Base-by-base conservation (phyloP, 2,113 vertebrate species). In the Egretta garzetta region DNA sequence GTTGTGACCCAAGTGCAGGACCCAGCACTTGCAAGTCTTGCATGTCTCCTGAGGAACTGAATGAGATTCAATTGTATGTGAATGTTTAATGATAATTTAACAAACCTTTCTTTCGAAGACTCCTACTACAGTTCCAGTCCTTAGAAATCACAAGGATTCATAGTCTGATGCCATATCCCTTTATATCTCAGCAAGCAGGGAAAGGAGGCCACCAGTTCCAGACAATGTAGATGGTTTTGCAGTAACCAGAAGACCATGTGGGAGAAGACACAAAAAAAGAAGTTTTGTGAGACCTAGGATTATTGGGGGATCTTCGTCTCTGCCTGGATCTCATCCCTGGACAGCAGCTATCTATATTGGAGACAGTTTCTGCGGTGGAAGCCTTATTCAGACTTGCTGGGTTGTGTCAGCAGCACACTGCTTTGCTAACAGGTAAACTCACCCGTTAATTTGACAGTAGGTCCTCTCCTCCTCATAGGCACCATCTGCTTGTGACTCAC, bases 271-370 rank as follows among this genome's bases (percentile, higher is more conserved):
- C 92, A 98, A 98, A 95, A 99, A 99, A 96, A 97, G 98, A 67
- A 98, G 93, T 32, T 93, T 99, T 45, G 49, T 98, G 37, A 97
- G 98, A 55, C 99, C 98, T 0, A 98, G 99, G 66, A 99, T 99
- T 70, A 11, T 99, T 8, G 99, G 99, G 0, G 99, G 99, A 23
- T 98, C 88, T 7, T 97, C 98, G 0, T 97, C 99, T 4, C 95
- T 99, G 96, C 98, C 99, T 1, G 99, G 99, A 23, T 98, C 98
- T 64, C 99, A 99, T 89, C 99, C 99, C 26, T 99, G 99, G 99
- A 98, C 99, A 98, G 99, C 98, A 8, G 99, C 99, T 64, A 97
- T 99, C 96, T 99, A 99, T 94, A 98, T 99, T 8, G 98, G 98
- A n/a, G 39, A 97, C 14, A 97, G 88, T 86, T 99, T 99, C 97